phyloP scores from a whole-genome alignment of 2,113 vertebrate genomes.

The Boulengeromyrus knoepffleri region DNA sequence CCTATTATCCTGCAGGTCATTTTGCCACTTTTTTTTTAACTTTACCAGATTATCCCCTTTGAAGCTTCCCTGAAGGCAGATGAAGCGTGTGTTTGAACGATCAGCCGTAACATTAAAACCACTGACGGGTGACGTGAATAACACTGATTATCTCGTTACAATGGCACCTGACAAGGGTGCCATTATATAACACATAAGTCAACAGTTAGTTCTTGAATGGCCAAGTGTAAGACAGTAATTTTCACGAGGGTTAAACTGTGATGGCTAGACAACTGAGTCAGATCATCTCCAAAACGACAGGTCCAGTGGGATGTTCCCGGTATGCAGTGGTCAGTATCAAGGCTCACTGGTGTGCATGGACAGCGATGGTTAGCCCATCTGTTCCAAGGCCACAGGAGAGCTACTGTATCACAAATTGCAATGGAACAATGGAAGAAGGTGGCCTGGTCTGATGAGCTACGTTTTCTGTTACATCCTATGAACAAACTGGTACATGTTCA shows the following conservation, averaged over 20 bases:
- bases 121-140: background rate
- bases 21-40: background rate
- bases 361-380: background rate
- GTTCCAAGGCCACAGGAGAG: background rate
- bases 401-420: background rate
- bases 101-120: background rate
- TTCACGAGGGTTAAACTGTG: too few species aligned
- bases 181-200: too few species aligned
- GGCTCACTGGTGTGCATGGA: background rate
- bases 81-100: background rate
- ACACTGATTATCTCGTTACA: background rate
- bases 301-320: too few species aligned
- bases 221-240: too few species aligned
- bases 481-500: background rate
- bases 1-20: background rate
- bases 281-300: too few species aligned
- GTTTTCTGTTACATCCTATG: background rate
- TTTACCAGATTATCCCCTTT: background rate
- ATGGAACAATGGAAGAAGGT: too few species aligned
- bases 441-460: background rate
- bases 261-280: too few species aligned
- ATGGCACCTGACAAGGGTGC: too few species aligned
- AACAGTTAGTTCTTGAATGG: too few species aligned
- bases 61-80: background rate
- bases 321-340: too few species aligned